Evolutionary conservation across 1,140 invertebrate species (phyloP).

Genomic region (Drosophila seguyi): DNA sequence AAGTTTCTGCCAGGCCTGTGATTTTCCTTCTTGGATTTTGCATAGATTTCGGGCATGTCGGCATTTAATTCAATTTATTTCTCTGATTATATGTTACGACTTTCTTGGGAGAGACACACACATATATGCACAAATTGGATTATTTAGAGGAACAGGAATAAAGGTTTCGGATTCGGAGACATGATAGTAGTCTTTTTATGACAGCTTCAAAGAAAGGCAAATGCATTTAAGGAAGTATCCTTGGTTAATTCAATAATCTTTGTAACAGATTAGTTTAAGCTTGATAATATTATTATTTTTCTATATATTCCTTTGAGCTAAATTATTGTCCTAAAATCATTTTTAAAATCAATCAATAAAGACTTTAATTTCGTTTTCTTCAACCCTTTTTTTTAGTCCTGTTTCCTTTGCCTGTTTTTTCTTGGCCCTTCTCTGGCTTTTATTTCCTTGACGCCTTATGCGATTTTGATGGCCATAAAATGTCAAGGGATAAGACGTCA

Average conservation of each 20-base stretch:
- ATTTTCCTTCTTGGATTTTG: conserved; percentile 20
- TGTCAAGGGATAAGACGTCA: conserved; percentile 54
- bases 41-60: conserved; percentile 24
- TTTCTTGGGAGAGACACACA: conserved; percentile 9
- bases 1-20: conserved; percentile 17
- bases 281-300: not conserved
- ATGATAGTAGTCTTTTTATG: conserved; percentile 5
- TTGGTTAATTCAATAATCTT: not conserved
- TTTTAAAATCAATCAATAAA: conserved; percentile 46
- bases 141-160: conserved; percentile 23
- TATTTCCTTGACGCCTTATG: conserved; percentile 50
- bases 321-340: conserved; percentile 35
- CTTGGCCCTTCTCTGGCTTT: conserved; percentile 8
- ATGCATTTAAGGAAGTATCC: not conserved
- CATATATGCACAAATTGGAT: conserved; percentile 23
- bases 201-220: not conserved
- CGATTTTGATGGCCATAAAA: conserved; percentile 72
- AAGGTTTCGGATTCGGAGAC: not conserved
- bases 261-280: not conserved
- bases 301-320: not conserved
- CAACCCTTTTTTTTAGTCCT: conserved; percentile 5
- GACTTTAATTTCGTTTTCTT: conserved; percentile 15
- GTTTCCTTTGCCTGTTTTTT: not conserved
- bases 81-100: conserved; percentile 33
- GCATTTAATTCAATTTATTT: conserved; percentile 47